Base-by-base conservation (phyloP, 23 tunicate species). In the Phallusia fumigata region DNA sequence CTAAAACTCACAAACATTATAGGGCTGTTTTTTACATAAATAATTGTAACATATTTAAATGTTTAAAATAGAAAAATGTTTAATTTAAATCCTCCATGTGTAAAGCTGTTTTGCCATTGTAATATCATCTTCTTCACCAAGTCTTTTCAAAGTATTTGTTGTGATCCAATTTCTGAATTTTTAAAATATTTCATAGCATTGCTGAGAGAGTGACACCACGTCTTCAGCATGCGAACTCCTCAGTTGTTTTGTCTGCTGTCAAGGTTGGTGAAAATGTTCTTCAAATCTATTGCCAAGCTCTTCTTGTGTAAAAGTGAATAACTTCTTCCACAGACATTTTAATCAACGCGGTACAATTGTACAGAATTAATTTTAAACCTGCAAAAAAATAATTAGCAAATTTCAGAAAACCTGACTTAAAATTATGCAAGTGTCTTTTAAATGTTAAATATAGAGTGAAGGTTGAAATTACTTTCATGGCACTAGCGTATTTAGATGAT, bases 151-250 rank as follows among this genome's bases (percentile, higher is more conserved):
- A 52, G 65, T 52, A 52, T 52, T 52, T 52, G 65, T 52, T 19
- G 65, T 52, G 32, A 26, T 8, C 8, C 6, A 65, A 6, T 30
- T 6, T 40, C 47, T 40, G 10, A 40, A 40, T 40, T 40, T 40
- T 40, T 40, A 10, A 5, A 40, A 40, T 28, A 30, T 12, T 69
- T 86, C 80, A 0, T 75, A 88, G 99, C 81, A 90, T 95, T 81
- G 82, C 95, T 31, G 99, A 95, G 81, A 53, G 99, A 83, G 99
- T 95, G 12, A 95, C 99, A 0, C 99, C 99, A 28, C 77, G 99
- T n/a, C 85, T 95, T 47, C 95, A 90, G 73, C 99, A 95, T 81
- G 99, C 99, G 18, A 95, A 95, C 65, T 80, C 95, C 52, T 91
- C 99, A 15, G 99, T 95, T 69, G 99, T 95, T 33, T 84, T 95